phyloP scores from a whole-genome alignment of 1,140 invertebrate species.

The Frieseomelitta varia region DNA sequence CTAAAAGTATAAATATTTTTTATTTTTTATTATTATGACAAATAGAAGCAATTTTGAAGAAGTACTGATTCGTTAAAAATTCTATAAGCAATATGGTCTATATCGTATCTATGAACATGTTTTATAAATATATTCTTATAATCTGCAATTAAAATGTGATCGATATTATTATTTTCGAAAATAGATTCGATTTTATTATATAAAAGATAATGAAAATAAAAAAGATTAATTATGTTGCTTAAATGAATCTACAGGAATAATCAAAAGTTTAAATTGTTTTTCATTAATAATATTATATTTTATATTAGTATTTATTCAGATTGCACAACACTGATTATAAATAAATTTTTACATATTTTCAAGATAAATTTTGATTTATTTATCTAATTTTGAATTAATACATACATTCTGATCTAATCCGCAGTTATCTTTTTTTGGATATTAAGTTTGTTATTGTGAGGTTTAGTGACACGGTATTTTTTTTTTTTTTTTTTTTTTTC shows the following conservation, averaged over 20 bases:
- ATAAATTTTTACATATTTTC: background rate
- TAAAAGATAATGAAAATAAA: background rate
- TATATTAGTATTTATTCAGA: background rate
- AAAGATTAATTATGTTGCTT: background rate
- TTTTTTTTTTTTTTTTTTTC: background rate
- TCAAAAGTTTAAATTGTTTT: background rate
- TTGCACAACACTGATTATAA: conserved; percentile 40
- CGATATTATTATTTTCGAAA: background rate
- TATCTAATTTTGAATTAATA: conserved; percentile 10
- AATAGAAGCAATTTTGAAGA: background rate
- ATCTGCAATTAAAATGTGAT: too few species aligned
- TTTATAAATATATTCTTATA: too few species aligned
- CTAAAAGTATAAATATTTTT: background rate
- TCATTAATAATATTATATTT: background rate
- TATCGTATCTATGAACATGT: background rate
- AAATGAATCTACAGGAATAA: background rate
- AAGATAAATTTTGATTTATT: conserved; percentile 1
- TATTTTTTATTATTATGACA: background rate
- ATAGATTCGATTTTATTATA: background rate
- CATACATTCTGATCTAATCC: conserved; percentile 4
- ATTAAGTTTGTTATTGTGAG: background rate
- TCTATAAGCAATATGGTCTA: background rate
- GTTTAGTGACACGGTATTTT: background rate
- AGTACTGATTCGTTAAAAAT: background rate
- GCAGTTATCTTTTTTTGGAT: background rate